Percentiles rank a stretch among this genome's conserved stretches.
phyloP scores from a whole-genome alignment of 30 jellyfish, hydroid and myxozoan species.

The Phacellophora camtschatica region DNA sequence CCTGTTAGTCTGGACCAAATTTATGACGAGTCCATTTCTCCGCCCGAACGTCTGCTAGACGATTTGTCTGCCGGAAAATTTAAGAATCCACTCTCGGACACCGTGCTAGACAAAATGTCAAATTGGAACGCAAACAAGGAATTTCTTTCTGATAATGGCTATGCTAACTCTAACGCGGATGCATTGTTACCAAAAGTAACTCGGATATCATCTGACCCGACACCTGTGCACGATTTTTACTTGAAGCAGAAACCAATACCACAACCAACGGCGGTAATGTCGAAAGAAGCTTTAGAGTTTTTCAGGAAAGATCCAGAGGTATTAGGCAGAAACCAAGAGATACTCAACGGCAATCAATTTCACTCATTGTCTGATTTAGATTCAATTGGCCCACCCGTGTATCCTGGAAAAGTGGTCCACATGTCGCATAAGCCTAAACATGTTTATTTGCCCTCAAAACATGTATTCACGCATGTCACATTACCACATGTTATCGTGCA shows the following conservation, averaged over 20 bases:
- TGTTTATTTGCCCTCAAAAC: slow-evolving; percentile 41
- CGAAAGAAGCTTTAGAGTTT: slow-evolving; percentile 1
- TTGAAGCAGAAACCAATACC: slow-evolving; percentile 34
- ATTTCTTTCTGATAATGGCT: slow-evolving; percentile 55
- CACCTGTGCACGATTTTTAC: slow-evolving; percentile 72
- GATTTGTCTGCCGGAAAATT: slow-evolving; percentile 74
- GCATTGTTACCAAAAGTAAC: slow-evolving; percentile 6
- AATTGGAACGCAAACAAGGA: slow-evolving; percentile 77
- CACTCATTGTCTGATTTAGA: slow-evolving; percentile 71
- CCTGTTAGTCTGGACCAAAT: slow-evolving; percentile 69
- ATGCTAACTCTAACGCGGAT: neutral
- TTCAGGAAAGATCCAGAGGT: slow-evolving; percentile 71
- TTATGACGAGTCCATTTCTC: slow-evolving; percentile 73
- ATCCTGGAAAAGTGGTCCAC: slow-evolving; percentile 62
- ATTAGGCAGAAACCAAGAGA: slow-evolving; percentile 65
- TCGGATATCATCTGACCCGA: slow-evolving; percentile 58
- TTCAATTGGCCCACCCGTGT: slow-evolving; percentile 75
- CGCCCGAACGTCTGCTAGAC: slow-evolving; percentile 90
- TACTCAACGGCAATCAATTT: slow-evolving; percentile 59
- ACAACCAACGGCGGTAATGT: slow-evolving; percentile 9
- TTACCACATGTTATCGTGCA: slow-evolving; percentile 10
- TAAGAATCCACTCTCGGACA: slow-evolving; percentile 75
- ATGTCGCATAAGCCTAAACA: slow-evolving; percentile 44
- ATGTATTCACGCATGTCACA: slow-evolving; percentile 24
- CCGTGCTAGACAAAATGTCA: slow-evolving; percentile 59